These are phyloP conservation scores for Siderastrea siderea DNA, from an alignment of 92 coral and sea anemone species.

Conservation along the genomic window DNA sequence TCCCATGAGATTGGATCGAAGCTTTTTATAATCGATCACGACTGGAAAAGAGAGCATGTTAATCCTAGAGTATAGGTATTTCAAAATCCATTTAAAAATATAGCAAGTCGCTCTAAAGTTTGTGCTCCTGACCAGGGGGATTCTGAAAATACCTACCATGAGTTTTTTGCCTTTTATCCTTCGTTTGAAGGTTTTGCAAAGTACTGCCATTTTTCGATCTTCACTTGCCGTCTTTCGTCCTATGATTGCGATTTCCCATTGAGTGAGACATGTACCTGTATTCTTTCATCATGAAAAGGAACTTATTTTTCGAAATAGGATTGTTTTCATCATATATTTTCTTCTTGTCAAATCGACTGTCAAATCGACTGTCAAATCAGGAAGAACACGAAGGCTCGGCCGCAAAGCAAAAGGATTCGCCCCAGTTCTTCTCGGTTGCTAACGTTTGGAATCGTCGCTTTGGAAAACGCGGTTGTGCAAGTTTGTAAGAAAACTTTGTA, in stretches of 20 bases:
- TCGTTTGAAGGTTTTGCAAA: neutral
- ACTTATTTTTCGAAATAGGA: neutral
- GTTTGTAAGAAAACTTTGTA: neutral
- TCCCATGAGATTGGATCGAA: neutral
- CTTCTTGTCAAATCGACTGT: neutral
- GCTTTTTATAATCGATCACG: too few species aligned
- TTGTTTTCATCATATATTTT: neutral
- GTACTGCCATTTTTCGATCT: conserved; percentile 21
- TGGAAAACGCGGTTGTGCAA: neutral
- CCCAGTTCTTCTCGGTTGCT: conserved; percentile 10
- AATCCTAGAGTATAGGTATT: too few species aligned
- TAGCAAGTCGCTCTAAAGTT: neutral
- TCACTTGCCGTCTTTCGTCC: neutral
- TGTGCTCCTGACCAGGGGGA: neutral
- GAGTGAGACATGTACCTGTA: neutral
- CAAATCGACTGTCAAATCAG: neutral
- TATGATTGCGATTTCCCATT: neutral
- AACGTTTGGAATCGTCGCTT: conserved; percentile 40
- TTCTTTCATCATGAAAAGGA: neutral
- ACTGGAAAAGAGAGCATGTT: too few species aligned
- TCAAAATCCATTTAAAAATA: neutral
- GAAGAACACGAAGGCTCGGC: conserved; percentile 15
- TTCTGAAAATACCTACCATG: conserved; percentile 22
- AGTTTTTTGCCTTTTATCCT: conserved; percentile 37
- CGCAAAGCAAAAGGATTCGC: neutral